phyloP scores from a whole-genome alignment of 2,797 vertebrate species.

The Onychomys leucogaster region DNA sequence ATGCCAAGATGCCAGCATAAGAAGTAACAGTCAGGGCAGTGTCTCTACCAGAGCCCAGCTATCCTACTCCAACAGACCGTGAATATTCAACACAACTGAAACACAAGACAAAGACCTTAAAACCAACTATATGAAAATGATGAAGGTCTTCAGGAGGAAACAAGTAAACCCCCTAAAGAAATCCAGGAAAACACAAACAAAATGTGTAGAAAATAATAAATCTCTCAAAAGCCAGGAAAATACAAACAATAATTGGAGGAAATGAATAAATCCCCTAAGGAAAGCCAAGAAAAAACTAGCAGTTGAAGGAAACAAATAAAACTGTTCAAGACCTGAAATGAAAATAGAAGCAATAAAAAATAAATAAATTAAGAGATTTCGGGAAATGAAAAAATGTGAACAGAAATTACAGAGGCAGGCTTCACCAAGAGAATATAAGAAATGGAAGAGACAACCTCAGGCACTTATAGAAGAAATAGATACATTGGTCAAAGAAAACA shows the following conservation, averaged over 20 bases:
- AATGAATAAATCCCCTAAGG: too few relatives aligned
- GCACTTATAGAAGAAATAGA: too few relatives aligned
- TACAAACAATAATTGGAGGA: too few relatives aligned
- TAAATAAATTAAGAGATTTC: too few relatives aligned
- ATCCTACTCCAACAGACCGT: neutral
- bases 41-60: neutral
- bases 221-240: neutral
- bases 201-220: neutral
- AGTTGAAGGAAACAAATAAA: too few relatives aligned
- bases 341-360: too few relatives aligned
- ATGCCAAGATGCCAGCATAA: neutral
- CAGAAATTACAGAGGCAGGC: too few relatives aligned
- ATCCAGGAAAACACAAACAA: neutral
- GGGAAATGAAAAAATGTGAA: too few relatives aligned
- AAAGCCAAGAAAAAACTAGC: neutral
- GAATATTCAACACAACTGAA: neutral
- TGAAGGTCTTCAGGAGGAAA: neutral
- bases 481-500: too few relatives aligned
- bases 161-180: neutral
- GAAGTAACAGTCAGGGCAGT: neutral
- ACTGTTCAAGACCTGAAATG: too few relatives aligned
- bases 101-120: neutral
- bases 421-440: too few relatives aligned
- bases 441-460: too few relatives aligned
- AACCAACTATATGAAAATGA: neutral